Base-by-base conservation (phyloP, 2,888 invertebrate species). In the Nesidiocoris tenuis region DNA sequence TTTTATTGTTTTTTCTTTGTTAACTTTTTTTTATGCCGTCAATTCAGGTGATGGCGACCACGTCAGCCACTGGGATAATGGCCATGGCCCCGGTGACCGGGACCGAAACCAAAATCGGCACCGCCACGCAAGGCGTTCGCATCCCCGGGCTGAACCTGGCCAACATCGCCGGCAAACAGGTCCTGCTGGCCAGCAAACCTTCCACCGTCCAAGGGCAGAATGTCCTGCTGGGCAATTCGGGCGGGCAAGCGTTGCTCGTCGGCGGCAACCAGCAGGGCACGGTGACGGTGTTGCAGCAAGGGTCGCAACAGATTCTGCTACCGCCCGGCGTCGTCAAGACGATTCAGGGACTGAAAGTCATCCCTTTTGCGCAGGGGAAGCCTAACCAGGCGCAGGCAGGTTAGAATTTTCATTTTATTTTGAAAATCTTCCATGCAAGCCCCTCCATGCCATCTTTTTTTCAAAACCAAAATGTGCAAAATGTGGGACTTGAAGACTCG, bases 271-370 rank as follows among this genome's bases (percentile, higher is more conserved):
- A 79, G n/a, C 78, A 80, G 19, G 79, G 79, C 1, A 79, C 80
- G 1, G 78, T 81, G 21, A 80, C 82, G 1, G 80, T 82, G 3
- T 75, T 82, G 25, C 82, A 82, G 66, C 83, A 82, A 77, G 81
- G 81, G 1, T 79, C 81, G n/a, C 86, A 87, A 79, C 89, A 88
- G 82, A 87, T 89, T 78, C 83, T 89, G 75, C 83, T 89, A 74
- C 88, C 89, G n/a, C 86, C 87, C 7, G 87, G 87, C 54, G 88
- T 88, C 82, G 85, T 89, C 18, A 89, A 89, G 82, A 86, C 87
- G 9, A 82, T 89, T 77, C 88, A 88, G 83, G 88, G 87, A 9
- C 85, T 89, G 75, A 89, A 89, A 82, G 88, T 89, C 74, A 88
- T 89, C 77, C 87, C 88, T 57, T 54, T 78, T 21, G 68, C 78